Base-by-base conservation (phyloP, 2,113 vertebrate genomes). In the Todiramphus chloris region DNA sequence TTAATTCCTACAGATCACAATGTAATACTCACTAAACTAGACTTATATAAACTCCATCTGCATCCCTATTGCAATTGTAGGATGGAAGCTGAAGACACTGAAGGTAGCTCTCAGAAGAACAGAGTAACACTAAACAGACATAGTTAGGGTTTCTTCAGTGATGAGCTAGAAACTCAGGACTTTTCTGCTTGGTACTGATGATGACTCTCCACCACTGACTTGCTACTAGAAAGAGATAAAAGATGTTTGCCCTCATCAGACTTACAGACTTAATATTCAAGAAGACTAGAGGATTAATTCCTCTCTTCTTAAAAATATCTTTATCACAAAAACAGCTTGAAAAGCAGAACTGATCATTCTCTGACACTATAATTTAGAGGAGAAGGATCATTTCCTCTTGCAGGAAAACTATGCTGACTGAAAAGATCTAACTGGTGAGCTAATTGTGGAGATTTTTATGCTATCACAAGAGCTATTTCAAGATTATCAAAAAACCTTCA, bases 311-410 rank as follows among this genome's bases (percentile, higher is more conserved):
- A 75, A 92, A 91, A 92, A 83, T 50, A 60, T 58, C 43, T 70
- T 67, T 72, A 53, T 89, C 27, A 60, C 20, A 76, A 94, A 59
- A 35, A 39, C 64, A 64, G 66, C 48, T 67, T 87, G 69, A 67
- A 93, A 92, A 95, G 86, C 74, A 91, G 83, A 94, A 92, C 33
- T 69, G 76, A 66, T 89, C 48, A 28, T 82, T 84, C 69, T 78
- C 58, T 91, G 78, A 59, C 44, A 28, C 72, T 75, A 4, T 53
- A 79, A 67, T 78, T 91, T 85, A 64, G 62, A 77, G 46, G 37
- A 95, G 63, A 92, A 93, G 50, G 77, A 93, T 72, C 63, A 81
- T 89, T 90, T 94, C 88, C 83, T 84, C 90, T 84, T 84, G 48
- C 39, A 93, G 77, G 92, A 94, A 94, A 94, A 87, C 48, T 84